phyloP scores from a whole-genome alignment of 30 jellyfish, hydroid and myxozoan genomes.

The Nemopilema nomurai region DNA sequence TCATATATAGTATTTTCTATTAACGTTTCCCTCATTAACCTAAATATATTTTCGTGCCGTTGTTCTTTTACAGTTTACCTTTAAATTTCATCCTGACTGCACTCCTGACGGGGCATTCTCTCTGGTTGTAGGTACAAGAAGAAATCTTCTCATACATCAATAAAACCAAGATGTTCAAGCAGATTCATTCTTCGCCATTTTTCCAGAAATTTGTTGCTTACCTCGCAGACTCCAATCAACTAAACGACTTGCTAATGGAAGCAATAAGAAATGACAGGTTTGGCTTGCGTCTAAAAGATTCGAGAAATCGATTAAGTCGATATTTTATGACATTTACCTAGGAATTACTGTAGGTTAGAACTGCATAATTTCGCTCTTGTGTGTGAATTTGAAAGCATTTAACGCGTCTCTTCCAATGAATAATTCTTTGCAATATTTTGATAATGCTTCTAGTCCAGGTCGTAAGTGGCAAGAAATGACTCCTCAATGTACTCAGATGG shows the following conservation, averaged over 20 bases:
- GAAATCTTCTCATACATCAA: conserved; percentile 73
- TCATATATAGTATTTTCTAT: no score
- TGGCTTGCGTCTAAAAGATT: no score
- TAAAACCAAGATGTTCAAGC: conserved; percentile 65
- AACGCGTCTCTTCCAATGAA: no score
- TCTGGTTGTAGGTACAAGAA: conserved; percentile 67
- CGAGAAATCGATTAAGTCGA: neutral
- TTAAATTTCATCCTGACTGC: neutral
- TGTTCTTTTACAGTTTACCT: no score
- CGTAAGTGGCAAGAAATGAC: no score
- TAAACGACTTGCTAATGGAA: conserved; percentile 67
- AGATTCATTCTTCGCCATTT: conserved; percentile 46
- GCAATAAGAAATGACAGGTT: conserved; percentile 77
- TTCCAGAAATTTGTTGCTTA: conserved; percentile 68
- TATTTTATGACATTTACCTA: neutral
- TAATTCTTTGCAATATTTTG: no score
- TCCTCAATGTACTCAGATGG: no score
- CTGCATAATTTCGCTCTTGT: no score
- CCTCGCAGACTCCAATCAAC: conserved; percentile 61
- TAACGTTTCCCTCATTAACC: no score
- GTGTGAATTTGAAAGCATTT: no score
- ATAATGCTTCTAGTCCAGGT: no score
- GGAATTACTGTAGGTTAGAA: neutral
- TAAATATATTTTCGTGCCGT: no score
- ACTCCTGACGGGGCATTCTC: neutral